Percentiles rank a stretch among this genome's conserved stretches.
phyloP scores from a whole-genome alignment of 1,140 invertebrate species.

The Anthonomus grandis region DNA sequence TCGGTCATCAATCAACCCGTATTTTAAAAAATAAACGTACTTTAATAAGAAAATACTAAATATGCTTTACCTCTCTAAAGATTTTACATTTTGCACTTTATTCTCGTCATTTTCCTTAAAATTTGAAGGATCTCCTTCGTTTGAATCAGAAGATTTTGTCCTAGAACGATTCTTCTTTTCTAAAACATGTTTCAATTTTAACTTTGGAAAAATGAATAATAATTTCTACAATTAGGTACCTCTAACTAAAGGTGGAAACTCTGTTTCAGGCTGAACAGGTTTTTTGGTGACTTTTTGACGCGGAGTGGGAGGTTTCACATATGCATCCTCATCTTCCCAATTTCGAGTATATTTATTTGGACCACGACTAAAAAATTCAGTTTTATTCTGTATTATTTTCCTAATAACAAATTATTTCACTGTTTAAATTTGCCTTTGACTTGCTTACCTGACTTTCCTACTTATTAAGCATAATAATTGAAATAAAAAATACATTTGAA shows the following conservation, averaged over 20 bases:
- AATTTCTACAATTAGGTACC: background rate
- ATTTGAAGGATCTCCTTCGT: conserved; percentile 4
- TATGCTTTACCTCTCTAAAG: background rate
- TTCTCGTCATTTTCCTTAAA: conserved; percentile 10
- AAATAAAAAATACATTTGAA: conserved; percentile 4
- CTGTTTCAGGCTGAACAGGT: conserved; percentile 5
- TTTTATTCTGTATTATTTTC: background rate
- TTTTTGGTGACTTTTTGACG: conserved; percentile 9
- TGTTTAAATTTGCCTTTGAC: background rate
- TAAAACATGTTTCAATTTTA: background rate
- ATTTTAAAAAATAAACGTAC: background rate
- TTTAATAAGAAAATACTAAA: background rate
- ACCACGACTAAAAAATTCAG: conserved; percentile 63
- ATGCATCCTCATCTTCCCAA: conserved; percentile 90
- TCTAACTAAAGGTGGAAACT: conserved; percentile 35
- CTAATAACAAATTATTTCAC: background rate
- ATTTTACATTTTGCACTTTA: background rate
- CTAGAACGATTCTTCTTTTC: background rate
- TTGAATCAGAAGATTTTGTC: conserved; percentile 10
- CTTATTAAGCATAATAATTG: background rate
- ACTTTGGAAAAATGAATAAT: conserved; percentile 1
- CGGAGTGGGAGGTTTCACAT: conserved; percentile 52
- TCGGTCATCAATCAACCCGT: too few relatives aligned
- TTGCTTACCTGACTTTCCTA: conserved; percentile 7
- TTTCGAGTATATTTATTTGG: conserved; percentile 88